Base-by-base conservation (phyloP, 2,113 vertebrate genomes). In the Poeciliopsis turrubarensis region DNA sequence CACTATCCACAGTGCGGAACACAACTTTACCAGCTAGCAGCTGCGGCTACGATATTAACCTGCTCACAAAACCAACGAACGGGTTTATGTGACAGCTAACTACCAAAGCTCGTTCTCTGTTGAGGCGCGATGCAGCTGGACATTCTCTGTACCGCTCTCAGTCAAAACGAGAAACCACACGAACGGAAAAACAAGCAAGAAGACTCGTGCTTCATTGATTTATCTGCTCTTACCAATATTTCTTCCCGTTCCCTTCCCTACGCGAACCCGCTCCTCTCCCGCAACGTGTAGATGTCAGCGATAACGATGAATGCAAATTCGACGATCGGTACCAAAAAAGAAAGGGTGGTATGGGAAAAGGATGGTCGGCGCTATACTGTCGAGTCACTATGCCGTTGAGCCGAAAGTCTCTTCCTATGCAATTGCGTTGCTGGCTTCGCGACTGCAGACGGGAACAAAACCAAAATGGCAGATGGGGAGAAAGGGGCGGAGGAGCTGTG, bases 391-490 rank as follows among this genome's bases (percentile, higher is more conserved):
- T 80, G 88, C 85, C 89, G 84, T 81, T 85, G 68, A 61, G 70
- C 82, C 19, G 41, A 44, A 84, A 78, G 77, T 82, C 81, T 87
- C 87, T 80, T 84, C 75, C 85, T 81, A 62, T 91, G 85, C 86
- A 81, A 80, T 87, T 86, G 91, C 89, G 89, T 72, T 91, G 86
- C 89, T 88, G 91, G 89, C 89, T 93, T 92, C 82, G 87, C 77
- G 89, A 92, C 93, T 91, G 92, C 88, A 89, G 88, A 92, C 91
- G 89, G 93, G 94, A 95, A 95, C 95, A 95, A 95, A 95, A 95
- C 94, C 95, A 95, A 95, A 95, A 95, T 95, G 95, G 95, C 95
- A 95, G 93, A 86, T 88, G 67, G 82, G 72, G 83, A 87, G 91
- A 93, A 90, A 92, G 89, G 86, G 94, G 92, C 92, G 93, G 94